Conservation (phyloP, 2,888 invertebrate genomes). For the Saturnia pavonia region DNA sequence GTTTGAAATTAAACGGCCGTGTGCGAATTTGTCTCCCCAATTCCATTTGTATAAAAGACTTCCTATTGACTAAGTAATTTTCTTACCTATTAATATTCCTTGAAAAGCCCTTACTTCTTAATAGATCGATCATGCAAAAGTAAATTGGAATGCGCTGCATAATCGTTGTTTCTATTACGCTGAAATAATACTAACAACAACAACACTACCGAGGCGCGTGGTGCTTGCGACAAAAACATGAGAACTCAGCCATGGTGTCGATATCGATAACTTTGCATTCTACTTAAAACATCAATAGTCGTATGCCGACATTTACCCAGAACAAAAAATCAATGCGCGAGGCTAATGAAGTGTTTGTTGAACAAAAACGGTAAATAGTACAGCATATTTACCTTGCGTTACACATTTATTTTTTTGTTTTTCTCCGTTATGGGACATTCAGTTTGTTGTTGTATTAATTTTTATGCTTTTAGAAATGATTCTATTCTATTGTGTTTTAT, state of each 20-base stretch:
- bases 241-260: slow-evolving; percentile 44
- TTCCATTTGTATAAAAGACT: too few relatives aligned
- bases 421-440: slow-evolving; percentile 11
- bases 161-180: slow-evolving; percentile 49
- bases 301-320: slow-evolving; percentile 47
- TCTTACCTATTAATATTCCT: too few relatives aligned
- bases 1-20: too few relatives aligned
- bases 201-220: slow-evolving; percentile 44
- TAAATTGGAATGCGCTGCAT: slow-evolving; percentile 22
- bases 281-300: slow-evolving; percentile 40
- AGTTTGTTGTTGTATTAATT: background rate
- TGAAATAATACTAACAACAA: slow-evolving; percentile 58
- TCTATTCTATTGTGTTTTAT: background rate
- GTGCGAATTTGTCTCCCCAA: too few relatives aligned
- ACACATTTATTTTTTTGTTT: slow-evolving; percentile 24
- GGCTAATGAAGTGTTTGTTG: slow-evolving; percentile 53
- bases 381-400: slow-evolving; percentile 27
- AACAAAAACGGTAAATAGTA: slow-evolving; percentile 37
- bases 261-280: slow-evolving; percentile 34
- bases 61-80: too few relatives aligned
- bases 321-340: slow-evolving; percentile 48
- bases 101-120: too few relatives aligned
- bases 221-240: slow-evolving; percentile 46
- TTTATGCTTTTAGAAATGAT: background rate
- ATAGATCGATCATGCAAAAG: slow-evolving; percentile 1